Evolutionary conservation across 2,888 invertebrate species (phyloP), one percentile per base, ranked within the genome.

Genomic region (Drosophila colorata): DNA sequence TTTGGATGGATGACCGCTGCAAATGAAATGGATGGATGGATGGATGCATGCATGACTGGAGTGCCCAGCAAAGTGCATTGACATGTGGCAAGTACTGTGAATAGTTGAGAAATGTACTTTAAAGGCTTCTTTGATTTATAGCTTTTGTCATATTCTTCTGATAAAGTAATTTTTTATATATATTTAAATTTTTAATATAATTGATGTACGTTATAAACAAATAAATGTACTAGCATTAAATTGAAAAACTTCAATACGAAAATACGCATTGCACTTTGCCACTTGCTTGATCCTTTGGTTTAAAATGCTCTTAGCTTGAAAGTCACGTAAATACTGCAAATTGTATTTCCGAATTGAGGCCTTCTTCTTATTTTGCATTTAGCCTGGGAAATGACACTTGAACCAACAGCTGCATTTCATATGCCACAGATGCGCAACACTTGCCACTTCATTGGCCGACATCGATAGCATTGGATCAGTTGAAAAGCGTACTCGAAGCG

Each of bases 311-410:
- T 67, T 52, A 25, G 80, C 40, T 68, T 48, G 63, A 59, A 57
- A 74, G 84, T 81, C 81, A 88, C 88, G 81, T 81, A 81, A 68
- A 66, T 49, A 68, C 64, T 60, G 87, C 59, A 74, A 78, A 67
- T 79, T 69, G 65, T 25, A 65, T 58, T 55, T 64, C 49, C 11
- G 48, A 49, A 51, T 53, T 57, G 41, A 60, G 52, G 53, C 69
- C 52, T 57, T n/a, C 52, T 57, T n/a, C 28, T 14, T 44, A 61
- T 49, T 56, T 71, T 74, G 55, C 35, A 61, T 51, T 52, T 59
- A 41, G 57, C 18, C 51, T 69, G 71, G 67, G 63, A 79, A 63
- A 51, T 33, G 51, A 35, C 66, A 59, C 56, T 74, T 52, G 60
- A 67, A 55, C 41, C 38, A 53, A 44, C 56, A 44, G 56, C 53